A percentile compares a stretch with the other conserved stretches of the same genome.
These are phyloP conservation scores for Harlomillsia oculata DNA, from an alignment of 1,140 invertebrate species.

Conservation along the genomic window DNA sequence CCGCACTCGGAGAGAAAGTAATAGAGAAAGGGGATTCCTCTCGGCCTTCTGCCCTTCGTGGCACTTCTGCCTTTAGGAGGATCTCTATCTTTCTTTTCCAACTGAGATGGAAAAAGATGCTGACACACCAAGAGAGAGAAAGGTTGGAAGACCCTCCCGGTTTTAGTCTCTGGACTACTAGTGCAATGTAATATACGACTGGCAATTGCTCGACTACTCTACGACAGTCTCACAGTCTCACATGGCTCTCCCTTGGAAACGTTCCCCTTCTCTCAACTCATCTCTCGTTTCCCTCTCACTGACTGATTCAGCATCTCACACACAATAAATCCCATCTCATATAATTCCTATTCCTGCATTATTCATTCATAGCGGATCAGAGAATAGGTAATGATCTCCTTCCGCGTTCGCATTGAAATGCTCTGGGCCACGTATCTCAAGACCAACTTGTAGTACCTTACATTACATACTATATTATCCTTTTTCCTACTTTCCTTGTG, in stretches of 20 bases:
- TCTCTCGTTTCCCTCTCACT: too few relatives aligned
- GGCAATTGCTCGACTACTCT: too few relatives aligned
- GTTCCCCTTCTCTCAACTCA: constrained; percentile 13
- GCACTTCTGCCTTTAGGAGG: neutral
- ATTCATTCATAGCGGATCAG: constrained; percentile 35
- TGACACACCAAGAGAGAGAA: constrained; percentile 22
- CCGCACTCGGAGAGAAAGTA: constrained; percentile 1
- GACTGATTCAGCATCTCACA: constrained; percentile 34
- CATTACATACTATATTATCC: too few relatives aligned
- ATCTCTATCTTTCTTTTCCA: neutral
- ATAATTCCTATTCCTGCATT: constrained; percentile 32
- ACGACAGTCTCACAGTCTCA: too few relatives aligned
- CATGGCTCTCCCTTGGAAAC: neutral
- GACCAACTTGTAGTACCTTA: too few relatives aligned
- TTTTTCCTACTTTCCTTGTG: too few relatives aligned
- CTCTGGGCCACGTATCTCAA: too few relatives aligned
- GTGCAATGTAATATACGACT: too few relatives aligned
- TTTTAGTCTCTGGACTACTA: too few relatives aligned
- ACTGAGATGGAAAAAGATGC: constrained; percentile 20
- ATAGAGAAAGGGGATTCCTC: constrained; percentile 14
- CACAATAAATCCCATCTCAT: constrained; percentile 33
- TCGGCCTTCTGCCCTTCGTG: neutral
- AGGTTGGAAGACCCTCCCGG: constrained; percentile 6
- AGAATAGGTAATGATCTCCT: constrained; percentile 31
- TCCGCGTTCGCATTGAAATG: constrained; percentile 6